A percentile compares a stretch with the other conserved stretches of the same genome.
phyloP scores from a whole-genome alignment of 2,797 vertebrate genomes.

The Paedocypris micromegethes region DNA sequence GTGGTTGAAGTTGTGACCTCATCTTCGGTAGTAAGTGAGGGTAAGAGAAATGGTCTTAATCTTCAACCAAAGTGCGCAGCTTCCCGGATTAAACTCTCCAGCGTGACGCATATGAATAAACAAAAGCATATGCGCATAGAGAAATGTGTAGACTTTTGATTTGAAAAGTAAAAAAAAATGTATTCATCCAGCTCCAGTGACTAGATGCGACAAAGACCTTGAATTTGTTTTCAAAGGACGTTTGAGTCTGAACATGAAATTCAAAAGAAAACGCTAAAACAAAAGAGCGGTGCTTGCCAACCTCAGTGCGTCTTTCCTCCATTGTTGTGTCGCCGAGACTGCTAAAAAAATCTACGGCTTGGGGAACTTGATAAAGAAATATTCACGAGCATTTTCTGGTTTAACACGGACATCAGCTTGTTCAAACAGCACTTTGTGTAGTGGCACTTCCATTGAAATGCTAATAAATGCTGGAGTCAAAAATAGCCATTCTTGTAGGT shows the following conservation, averaged over 20 bases:
- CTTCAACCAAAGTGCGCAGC: background rate
- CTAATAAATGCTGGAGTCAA: conserved; percentile 23
- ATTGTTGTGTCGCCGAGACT: conserved; percentile 27
- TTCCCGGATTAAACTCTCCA: conserved; percentile 17
- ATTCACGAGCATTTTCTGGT: conserved; percentile 7
- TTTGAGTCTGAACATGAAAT: conserved; percentile 27
- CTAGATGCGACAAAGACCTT: conserved; percentile 6
- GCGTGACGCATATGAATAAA: conserved; percentile 18
- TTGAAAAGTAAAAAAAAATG: conserved; percentile 12
- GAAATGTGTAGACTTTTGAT: background rate
- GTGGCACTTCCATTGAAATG: conserved; percentile 32
- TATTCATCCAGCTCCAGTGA: conserved; percentile 5
- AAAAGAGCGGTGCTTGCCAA: conserved; percentile 18
- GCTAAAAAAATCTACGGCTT: conserved; percentile 13
- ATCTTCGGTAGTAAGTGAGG: background rate
- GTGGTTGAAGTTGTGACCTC: background rate
- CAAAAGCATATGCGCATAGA: conserved; percentile 16
- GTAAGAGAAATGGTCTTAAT: conserved; percentile 8
- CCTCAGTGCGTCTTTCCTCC: conserved; percentile 12
- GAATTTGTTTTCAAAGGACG: conserved; percentile 35
- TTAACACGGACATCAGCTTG: conserved; percentile 26
- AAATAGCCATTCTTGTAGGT: conserved; percentile 19
- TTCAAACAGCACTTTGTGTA: conserved; percentile 17
- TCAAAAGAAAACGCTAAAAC: conserved; percentile 3
- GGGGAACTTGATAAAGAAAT: conserved; percentile 28